phyloP scores from a whole-genome alignment of 2,888 invertebrate species.

The Eristalis pertinax region DNA sequence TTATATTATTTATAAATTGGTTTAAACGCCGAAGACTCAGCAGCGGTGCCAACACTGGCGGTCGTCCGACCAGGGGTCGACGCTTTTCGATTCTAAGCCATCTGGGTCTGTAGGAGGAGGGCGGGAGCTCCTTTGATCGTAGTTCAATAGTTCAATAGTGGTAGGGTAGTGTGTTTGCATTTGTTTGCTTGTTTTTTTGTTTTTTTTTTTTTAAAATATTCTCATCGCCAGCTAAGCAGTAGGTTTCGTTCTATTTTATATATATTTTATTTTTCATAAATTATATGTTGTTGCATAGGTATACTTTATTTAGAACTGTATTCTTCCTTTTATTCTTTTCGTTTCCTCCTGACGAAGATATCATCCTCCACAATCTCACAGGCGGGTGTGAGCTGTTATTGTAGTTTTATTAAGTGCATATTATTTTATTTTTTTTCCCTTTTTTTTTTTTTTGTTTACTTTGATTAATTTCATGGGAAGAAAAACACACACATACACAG shows the following conservation, averaged over 20 bases:
- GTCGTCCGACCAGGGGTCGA: constrained; percentile 56
- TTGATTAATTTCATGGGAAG: constrained; percentile 28
- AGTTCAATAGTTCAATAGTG: constrained; percentile 3
- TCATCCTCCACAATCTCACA: constrained; percentile 18
- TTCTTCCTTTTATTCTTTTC: too few relatives aligned
- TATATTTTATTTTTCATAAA: constrained; percentile 36
- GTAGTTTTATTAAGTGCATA: constrained; percentile 59
- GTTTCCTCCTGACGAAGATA: neutral
- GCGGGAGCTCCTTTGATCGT: neutral
- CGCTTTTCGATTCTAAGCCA: constrained; percentile 59
- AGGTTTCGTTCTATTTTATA: constrained; percentile 43
- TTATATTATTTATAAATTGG: constrained; percentile 75
- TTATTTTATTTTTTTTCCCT: constrained; percentile 26
- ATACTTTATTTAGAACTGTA: constrained; percentile 13
- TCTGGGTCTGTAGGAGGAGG: constrained; percentile 56
- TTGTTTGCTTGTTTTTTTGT: too few relatives aligned
- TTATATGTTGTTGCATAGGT: constrained; percentile 59
- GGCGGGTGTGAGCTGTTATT: constrained; percentile 51
- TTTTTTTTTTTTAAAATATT: constrained; percentile 37
- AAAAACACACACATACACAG: neutral
- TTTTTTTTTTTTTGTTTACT: constrained; percentile 30
- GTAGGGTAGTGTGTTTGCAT: constrained; percentile 42
- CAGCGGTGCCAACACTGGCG: constrained; percentile 53
- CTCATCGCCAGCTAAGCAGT: constrained; percentile 42
- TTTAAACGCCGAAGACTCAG: constrained; percentile 73